Evolutionary conservation across 2,888 invertebrate species (phyloP).

Genomic region (Ephialtes manifestator): DNA sequence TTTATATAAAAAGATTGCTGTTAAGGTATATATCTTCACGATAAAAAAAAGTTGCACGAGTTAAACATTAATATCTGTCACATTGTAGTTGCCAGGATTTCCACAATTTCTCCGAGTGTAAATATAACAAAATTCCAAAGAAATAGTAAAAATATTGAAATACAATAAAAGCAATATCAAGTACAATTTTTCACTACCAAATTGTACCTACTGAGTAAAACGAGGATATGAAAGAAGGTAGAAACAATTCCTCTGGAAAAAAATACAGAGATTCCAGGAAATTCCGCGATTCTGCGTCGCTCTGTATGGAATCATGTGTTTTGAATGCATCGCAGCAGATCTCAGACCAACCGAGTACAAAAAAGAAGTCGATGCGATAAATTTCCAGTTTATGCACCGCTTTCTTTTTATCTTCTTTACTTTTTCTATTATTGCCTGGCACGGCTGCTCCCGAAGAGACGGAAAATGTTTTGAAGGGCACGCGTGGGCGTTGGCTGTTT

Average conservation of each 20-base stretch:
- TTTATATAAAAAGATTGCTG: too few species aligned
- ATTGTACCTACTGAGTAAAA: background rate
- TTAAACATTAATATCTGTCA: too few species aligned
- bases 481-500: constrained; percentile 73
- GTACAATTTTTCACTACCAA: background rate
- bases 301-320: background rate
- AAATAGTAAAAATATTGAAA: background rate
- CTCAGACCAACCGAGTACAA: constrained; percentile 7
- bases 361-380: constrained; percentile 47
- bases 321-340: constrained; percentile 23
- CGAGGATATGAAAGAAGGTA: background rate
- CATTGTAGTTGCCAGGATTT: too few species aligned
- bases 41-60: too few species aligned
- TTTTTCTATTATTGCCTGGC: constrained; percentile 75
- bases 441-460: constrained; percentile 70
- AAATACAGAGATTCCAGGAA: constrained; percentile 17
- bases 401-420: constrained; percentile 40
- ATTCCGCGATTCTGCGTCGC: constrained; percentile 12
- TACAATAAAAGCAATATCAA: background rate
- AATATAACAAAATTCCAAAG: too few species aligned
- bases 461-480: constrained; percentile 75
- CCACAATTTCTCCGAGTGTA: too few species aligned
- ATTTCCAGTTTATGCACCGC: constrained; percentile 45
- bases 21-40: too few species aligned
- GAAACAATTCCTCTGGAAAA: constrained; percentile 8